These are phyloP conservation scores for Aethina tumida DNA, from an alignment of 1,140 invertebrate genomes.

Conservation along the genomic window DNA sequence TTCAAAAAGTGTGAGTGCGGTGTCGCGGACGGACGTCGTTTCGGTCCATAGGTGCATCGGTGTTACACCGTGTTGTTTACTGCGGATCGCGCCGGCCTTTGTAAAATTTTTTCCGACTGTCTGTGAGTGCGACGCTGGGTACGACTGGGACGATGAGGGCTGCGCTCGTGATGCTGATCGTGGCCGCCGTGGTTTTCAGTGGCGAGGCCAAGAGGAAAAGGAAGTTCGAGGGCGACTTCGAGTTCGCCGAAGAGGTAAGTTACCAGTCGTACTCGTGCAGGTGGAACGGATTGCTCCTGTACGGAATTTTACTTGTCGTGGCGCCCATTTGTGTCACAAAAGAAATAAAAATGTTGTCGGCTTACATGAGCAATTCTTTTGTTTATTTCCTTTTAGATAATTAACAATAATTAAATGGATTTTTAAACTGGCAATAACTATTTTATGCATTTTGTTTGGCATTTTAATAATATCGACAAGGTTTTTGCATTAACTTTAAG, in stretches of 20 bases:
- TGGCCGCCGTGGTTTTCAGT: constrained; percentile 34
- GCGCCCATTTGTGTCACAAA: too few species aligned
- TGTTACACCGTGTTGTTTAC: constrained; percentile 2
- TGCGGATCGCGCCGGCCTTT: not conserved
- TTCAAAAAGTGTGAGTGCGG: constrained; percentile 26
- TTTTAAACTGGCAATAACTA: too few species aligned
- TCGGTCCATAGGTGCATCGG: constrained; percentile 3
- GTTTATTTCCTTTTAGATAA: too few species aligned
- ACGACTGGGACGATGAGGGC: constrained; percentile 22
- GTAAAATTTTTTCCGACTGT: constrained; percentile 9
- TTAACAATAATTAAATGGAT: too few species aligned
- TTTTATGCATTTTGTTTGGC: too few species aligned
- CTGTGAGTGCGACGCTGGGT: constrained; percentile 5
- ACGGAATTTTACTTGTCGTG: too few species aligned
- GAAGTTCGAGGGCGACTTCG: constrained; percentile 59
- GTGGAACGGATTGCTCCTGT: too few species aligned
- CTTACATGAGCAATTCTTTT: too few species aligned
- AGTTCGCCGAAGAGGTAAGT: constrained; percentile 58
- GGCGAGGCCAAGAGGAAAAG: constrained; percentile 45
- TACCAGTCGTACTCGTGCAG: too few species aligned
- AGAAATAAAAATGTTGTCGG: too few species aligned
- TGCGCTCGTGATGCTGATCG: constrained; percentile 36
- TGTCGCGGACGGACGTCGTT: constrained; percentile 13
- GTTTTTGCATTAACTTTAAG: too few species aligned
- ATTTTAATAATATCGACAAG: too few species aligned